Conservation (phyloP, 2,888 invertebrate genomes). For the Saturnia pavonia region DNA sequence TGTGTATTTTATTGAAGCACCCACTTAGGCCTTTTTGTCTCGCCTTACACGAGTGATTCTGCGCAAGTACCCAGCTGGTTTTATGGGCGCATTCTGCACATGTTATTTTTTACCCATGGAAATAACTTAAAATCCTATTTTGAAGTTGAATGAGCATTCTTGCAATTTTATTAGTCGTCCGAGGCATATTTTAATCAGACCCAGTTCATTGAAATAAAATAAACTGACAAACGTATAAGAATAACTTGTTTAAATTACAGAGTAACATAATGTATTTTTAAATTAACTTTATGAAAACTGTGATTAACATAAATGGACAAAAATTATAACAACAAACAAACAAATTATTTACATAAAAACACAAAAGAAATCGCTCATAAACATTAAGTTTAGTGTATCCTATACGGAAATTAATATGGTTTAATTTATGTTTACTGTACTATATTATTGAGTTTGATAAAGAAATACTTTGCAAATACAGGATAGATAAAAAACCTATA, state of each 20-base stretch:
- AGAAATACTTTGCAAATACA: background rate
- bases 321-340: no score
- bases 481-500: no score
- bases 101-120: background rate
- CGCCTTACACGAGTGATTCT: conserved; percentile 43
- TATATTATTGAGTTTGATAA: no score
- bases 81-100: conserved; percentile 39
- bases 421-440: background rate
- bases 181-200: background rate
- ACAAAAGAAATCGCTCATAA: background rate
- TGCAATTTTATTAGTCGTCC: background rate
- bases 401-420: background rate
- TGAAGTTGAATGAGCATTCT: background rate
- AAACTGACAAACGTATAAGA: background rate
- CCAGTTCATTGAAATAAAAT: background rate
- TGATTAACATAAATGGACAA: background rate
- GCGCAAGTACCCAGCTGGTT: conserved; percentile 47
- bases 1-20: conserved; percentile 70
- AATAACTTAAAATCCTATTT: background rate
- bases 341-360: background rate
- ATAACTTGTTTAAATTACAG: background rate
- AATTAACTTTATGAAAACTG: background rate
- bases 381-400: background rate
- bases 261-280: background rate
- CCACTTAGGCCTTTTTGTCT: conserved; percentile 59